These are phyloP conservation scores for Caenorhabditis elegans DNA, from an alignment of 1,140 invertebrate genomes.

Conservation along the genomic window WBcel235 BX284602.5:14088501-14089000, in stretches of 20 bases:
- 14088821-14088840: neutral
- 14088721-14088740: neutral
- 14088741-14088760: neutral
- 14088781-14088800: neutral
- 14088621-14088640: conserved; percentile 9
- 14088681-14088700: neutral
- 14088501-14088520: too few species aligned
- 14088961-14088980: too few species aligned
- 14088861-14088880: neutral
- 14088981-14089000: too few species aligned
- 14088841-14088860: neutral
- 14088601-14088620: too few species aligned
- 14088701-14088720: neutral
- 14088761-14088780: neutral
- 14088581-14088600: too few species aligned
- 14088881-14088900: neutral
- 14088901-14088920: too few species aligned
- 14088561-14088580: too few species aligned
- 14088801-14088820: neutral
- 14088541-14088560: too few species aligned
- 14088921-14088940: too few species aligned
- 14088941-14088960: too few species aligned
- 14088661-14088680: neutral
- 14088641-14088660: neutral
- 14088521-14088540: too few species aligned